These are phyloP conservation scores for Tachypleus tridentatus DNA, from an alignment of 1,140 invertebrate genomes.

Conservation along the genomic window DNA sequence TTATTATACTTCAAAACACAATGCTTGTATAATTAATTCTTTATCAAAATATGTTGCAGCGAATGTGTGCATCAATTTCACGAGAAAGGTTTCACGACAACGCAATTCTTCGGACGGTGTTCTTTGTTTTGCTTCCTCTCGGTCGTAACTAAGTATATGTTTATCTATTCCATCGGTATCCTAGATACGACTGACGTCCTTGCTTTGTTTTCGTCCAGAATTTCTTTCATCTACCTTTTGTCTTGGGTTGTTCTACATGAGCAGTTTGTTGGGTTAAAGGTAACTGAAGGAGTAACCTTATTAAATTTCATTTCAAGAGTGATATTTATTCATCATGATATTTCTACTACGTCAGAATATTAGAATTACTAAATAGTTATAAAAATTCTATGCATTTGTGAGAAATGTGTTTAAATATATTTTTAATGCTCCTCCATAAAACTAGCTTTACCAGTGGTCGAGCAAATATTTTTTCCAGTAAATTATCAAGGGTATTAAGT, in stretches of 20 bases:
- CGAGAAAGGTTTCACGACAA: conserved; percentile 26
- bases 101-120: conserved; percentile 46
- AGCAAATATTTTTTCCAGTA: too few species aligned
- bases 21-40: too few species aligned
- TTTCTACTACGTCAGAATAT: too few species aligned
- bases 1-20: too few species aligned
- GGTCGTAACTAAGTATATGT: conserved; percentile 83
- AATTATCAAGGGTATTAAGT: too few species aligned
- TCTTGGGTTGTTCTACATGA: conserved; percentile 94
- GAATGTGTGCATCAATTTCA: conserved; percentile 29
- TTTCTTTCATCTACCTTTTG: conserved; percentile 80
- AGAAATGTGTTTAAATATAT: too few species aligned
- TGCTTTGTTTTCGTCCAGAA: conserved; percentile 82
- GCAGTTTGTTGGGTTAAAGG: conserved; percentile 87
- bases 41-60: conserved; percentile 22
- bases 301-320: too few species aligned
- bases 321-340: too few species aligned
- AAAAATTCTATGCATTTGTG: too few species aligned
- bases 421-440: too few species aligned
- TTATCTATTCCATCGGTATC: conserved; percentile 69
- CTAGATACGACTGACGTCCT: conserved; percentile 80
- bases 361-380: too few species aligned
- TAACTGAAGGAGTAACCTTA: conserved; percentile 40
- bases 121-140: conserved; percentile 76
- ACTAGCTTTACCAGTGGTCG: too few species aligned